Percentiles rank a stretch among this genome's conserved stretches.
Evolutionary conservation across 2,113 vertebrate species (phyloP).

Genomic region (Riparia riparia): DNA sequence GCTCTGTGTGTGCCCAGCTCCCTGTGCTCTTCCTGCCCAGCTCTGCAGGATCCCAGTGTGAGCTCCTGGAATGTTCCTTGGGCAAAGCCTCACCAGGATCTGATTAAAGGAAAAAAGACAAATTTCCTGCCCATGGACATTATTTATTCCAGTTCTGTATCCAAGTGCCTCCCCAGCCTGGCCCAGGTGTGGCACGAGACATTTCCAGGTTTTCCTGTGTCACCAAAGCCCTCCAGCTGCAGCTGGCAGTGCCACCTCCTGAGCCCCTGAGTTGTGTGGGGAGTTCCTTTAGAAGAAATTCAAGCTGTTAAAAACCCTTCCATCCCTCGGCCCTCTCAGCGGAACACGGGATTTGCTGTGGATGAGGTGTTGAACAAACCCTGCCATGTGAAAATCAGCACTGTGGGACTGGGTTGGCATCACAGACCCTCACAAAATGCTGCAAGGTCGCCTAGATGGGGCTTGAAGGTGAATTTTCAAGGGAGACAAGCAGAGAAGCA

Average conservation of each 20-base stretch:
- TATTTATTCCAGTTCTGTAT: neutral
- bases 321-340: neutral
- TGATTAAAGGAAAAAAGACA: neutral
- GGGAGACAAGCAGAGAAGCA: neutral
- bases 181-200: accelerated
- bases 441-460: accelerated
- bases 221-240: neutral
- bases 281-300: neutral
- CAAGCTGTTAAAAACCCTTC: neutral
- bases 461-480: neutral
- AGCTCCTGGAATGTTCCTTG: neutral
- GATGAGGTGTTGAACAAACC: neutral
- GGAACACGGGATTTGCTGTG: accelerated
- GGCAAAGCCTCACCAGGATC: neutral
- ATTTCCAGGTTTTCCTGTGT: neutral
- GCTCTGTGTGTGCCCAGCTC: neutral
- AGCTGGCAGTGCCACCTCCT: neutral
- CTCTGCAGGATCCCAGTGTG: neutral
- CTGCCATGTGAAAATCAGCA: accelerated
- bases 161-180: neutral
- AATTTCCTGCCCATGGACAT: neutral
- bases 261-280: accelerated
- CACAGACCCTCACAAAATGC: neutral
- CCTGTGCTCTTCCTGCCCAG: neutral
- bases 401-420: neutral